These are phyloP conservation scores for Holacanthella duospinosa DNA, from an alignment of 2,888 invertebrate genomes.

Conservation along the genomic window DNA sequence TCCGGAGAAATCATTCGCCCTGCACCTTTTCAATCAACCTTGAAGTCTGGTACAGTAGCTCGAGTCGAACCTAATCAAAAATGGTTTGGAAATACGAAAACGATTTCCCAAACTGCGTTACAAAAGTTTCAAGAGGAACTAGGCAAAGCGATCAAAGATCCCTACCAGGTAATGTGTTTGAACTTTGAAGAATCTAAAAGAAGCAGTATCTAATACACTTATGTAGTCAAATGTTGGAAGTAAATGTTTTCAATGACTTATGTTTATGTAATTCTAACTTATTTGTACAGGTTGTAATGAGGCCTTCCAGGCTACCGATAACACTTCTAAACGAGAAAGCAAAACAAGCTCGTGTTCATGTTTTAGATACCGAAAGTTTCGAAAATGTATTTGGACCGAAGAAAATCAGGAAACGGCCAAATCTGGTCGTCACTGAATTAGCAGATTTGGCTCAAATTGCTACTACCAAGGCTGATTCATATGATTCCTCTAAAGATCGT, in stretches of 20 bases:
- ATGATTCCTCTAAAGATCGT: slow-evolving; percentile 63
- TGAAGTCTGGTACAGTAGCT: slow-evolving; percentile 79
- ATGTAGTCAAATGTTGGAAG: too few relatives aligned
- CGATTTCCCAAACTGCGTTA: slow-evolving; percentile 80
- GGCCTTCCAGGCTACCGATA: slow-evolving; percentile 85
- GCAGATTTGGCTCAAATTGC: slow-evolving; percentile 64
- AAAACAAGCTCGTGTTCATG: slow-evolving; percentile 80
- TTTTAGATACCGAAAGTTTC: slow-evolving; percentile 90
- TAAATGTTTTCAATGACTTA: too few relatives aligned
- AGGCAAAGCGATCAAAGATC: slow-evolving; percentile 85
- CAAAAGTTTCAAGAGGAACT: slow-evolving; percentile 90
- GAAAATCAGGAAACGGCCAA: slow-evolving; percentile 80
- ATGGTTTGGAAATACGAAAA: slow-evolving; percentile 98
- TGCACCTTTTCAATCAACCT: slow-evolving; percentile 88
- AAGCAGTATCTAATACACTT: too few relatives aligned
- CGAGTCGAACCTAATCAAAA: slow-evolving; percentile 94
- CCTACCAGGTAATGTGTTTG: slow-evolving; percentile 64
- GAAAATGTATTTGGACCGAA: slow-evolving; percentile 92
- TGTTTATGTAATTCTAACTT: neutral
- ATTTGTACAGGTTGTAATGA: slow-evolving; percentile 68
- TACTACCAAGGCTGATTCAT: slow-evolving; percentile 60
- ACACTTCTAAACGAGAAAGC: slow-evolving; percentile 85
- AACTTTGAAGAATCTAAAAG: too few relatives aligned
- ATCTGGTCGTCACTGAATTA: slow-evolving; percentile 55
- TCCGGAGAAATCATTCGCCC: slow-evolving; percentile 77